Evolutionary conservation across 92 coral and sea anemone genomes (phyloP), one percentile per base, ranked within the genome.

Genomic region (Paragorgia papillata): DNA sequence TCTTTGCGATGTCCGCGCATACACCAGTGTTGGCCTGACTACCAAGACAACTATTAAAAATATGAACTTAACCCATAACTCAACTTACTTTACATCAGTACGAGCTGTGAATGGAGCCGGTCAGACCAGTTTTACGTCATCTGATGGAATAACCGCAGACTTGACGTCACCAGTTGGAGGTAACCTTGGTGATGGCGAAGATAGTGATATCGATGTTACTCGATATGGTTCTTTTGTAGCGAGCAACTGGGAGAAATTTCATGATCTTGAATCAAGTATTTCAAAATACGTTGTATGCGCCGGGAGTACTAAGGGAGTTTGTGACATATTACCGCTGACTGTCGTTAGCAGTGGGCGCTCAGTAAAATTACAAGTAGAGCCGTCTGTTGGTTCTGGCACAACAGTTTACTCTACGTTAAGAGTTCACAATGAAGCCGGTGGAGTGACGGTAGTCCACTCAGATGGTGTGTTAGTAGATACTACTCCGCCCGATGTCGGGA

Each of bases 171-270:
- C 98, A 24, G 85, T 75, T 20, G 92, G 92, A 0, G 89, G 87
- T 9, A 10, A 61, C 20, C 81, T 89, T 17, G 82, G 90, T 39
- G 98, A 94, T 49, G 98, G 98, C 22, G 78, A 67, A 18, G 79
- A 64, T 33, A 66, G 41, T 9, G 98, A 94, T 73, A 49, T 86
- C 0, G 89, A 94, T 83, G 73, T 75, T 39, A 96, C 92, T 58
- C 81, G 74, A 28, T 79, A 82, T 27, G 97, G 80, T 54, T 83
- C 94, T 17, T 88, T 68, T 49, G 79, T 94, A 14, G 86, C 84
- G 22, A 91, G 91, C 13, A 90, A 89, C 83, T 94, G 98, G 98
- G 95, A 94, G 37, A 87, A 79, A 70, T 94, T 91, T 69, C 65
- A 39, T 17, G 98, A 94, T 76, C 54, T 74, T 28, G 95, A 94